Evolutionary conservation across 2,797 vertebrate species (phyloP), one percentile per base, ranked within the genome.

Genomic region (Menidia menidia): DNA sequence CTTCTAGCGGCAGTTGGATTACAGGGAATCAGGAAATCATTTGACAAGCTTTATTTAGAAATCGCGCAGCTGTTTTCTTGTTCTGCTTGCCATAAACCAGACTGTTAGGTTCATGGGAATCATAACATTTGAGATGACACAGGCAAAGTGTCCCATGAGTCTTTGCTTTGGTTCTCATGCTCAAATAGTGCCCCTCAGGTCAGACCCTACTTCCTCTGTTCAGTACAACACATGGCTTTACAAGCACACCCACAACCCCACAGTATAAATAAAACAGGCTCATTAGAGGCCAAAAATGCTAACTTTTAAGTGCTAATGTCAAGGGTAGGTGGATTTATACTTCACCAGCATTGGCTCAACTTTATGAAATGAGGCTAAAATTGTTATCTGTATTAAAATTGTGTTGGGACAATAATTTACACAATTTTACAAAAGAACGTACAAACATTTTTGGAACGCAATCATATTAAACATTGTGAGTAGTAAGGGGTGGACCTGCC

Each of bases 131-230:
- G 56, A 62, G 70, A 77, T 85, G 89, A 88, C 87, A 87, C 52
- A 25, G 64, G 53, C 64, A 4, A 86, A 83, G 79, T 71, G 86
- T 92, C 92, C 85, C 88, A 89, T 35, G 75, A 88, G 87, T 52
- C 85, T 78, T 77, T 84, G 74, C 71, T 86, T 77, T 82, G 79
- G 87, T 91, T 94, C 91, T 91, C 90, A 94, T 90, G 90, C 74
- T 61, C 75, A 89, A 84, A 89, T 75, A 52, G 72, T 80, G 79
- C 84, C 90, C 81, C 83, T 43, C 6, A 57, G 92, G 89, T 91
- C 91, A 92, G 62, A 82, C 54, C 67, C 56, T 52, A 80, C 87
- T 92, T 94, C 93, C 93, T 89, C 78, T 71, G 59, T 62, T 71
- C 50, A 74, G 71, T 50, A 57, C 73, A 82, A 83, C 85, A 67